Conservation (phyloP, 2,888 invertebrate genomes). For the Gasteruption jaculator region DNA sequence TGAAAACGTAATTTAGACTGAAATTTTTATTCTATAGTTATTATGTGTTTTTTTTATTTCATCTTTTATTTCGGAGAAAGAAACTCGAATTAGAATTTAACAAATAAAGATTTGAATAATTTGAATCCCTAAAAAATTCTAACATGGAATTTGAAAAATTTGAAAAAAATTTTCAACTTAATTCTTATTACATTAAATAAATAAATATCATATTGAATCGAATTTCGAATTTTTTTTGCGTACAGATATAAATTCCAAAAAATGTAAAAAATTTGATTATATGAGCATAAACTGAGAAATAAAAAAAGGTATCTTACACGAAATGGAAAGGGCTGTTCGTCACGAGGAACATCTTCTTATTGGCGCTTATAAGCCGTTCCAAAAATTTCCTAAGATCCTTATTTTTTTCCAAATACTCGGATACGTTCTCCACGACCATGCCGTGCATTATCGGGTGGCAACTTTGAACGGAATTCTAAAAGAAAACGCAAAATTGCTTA, state of each 20-base stretch:
- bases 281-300: neutral
- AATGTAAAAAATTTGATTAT: neutral
- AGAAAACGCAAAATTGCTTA: neutral
- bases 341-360: constrained; percentile 89
- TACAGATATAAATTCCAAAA: neutral
- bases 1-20: constrained; percentile 16
- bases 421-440: constrained; percentile 76
- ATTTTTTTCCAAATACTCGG: constrained; percentile 76
- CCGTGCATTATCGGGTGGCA: constrained; percentile 88
- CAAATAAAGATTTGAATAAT: neutral
- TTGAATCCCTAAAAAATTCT: too few relatives aligned
- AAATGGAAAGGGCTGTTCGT: constrained; percentile 96
- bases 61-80: neutral
- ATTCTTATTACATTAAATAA: too few relatives aligned
- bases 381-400: constrained; percentile 71
- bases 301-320: too few relatives aligned
- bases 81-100: too few relatives aligned
- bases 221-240: neutral
- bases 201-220: too few relatives aligned
- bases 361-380: constrained; percentile 65
- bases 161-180: neutral
- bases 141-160: too few relatives aligned
- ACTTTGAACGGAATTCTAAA: constrained; percentile 83
- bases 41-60: too few relatives aligned
- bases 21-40: too few relatives aligned